phyloP scores from a whole-genome alignment of 2,113 vertebrate genomes.

The Tonatia bakeri region DNA sequence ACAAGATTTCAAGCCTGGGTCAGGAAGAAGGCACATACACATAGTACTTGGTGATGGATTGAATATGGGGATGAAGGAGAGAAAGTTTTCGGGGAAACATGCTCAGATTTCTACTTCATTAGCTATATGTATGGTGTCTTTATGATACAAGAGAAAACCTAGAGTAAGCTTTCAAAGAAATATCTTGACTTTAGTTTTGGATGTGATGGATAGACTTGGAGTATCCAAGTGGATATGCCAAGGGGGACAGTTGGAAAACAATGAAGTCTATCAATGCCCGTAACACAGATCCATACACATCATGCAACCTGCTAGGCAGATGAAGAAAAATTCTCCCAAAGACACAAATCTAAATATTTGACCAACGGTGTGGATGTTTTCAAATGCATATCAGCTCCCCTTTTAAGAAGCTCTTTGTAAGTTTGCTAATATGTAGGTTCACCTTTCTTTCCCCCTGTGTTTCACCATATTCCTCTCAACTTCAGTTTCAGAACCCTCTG shows the following conservation, averaged over 20 bases:
- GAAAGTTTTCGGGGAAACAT: background rate
- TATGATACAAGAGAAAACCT: background rate
- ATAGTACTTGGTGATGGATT: background rate
- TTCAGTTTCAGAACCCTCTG: background rate
- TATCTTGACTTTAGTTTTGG: background rate
- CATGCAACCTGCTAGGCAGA: background rate
- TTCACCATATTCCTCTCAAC: background rate
- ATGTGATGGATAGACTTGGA: background rate
- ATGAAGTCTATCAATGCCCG: background rate
- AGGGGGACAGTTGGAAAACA: background rate
- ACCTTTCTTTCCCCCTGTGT: background rate
- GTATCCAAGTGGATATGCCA: background rate
- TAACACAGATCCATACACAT: background rate
- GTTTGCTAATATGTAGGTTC: background rate
- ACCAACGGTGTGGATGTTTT: background rate
- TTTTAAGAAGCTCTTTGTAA: background rate
- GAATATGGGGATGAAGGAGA: background rate
- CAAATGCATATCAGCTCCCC: background rate
- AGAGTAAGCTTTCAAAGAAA: constrained; percentile 13
- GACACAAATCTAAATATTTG: background rate
- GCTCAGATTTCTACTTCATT: background rate
- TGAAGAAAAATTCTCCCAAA: background rate
- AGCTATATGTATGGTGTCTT: background rate
- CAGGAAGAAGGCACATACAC: background rate
- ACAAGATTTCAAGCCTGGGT: background rate